These are phyloP conservation scores for Gymnopithys bicolor DNA, from an alignment of 2,797 vertebrate species.

Conservation along the genomic window DNA sequence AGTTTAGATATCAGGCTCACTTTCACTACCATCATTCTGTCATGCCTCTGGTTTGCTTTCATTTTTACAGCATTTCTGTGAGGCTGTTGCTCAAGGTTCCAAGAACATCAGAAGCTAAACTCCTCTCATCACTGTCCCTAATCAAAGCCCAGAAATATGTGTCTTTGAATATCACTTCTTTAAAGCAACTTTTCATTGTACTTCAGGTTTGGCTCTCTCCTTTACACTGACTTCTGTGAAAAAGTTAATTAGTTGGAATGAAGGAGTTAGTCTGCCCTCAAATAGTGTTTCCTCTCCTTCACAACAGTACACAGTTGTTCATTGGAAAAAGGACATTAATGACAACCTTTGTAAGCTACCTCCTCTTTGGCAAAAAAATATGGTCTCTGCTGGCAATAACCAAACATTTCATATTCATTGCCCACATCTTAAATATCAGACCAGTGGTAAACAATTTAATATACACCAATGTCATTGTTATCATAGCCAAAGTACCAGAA, in stretches of 20 bases:
- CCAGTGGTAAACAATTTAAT: not conserved
- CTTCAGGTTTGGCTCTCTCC: not conserved
- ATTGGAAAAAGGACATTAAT: not conserved
- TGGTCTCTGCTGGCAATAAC: not conserved
- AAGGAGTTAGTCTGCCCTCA: not conserved
- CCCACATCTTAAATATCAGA: not conserved
- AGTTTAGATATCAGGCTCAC: not conserved
- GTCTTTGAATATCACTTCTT: not conserved
- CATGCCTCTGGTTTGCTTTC: not conserved
- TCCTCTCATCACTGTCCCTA: not conserved
- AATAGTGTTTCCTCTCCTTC: not conserved
- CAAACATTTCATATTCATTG: not conserved
- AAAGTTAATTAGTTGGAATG: not conserved
- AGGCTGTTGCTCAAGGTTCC: not conserved
- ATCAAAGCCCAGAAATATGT: fast-evolving
- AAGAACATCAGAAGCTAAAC: not conserved
- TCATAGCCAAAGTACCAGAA: not conserved
- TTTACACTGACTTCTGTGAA: not conserved
- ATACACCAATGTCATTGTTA: not conserved
- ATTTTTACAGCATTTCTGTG: not conserved
- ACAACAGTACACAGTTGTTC: not conserved
- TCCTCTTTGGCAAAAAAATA: not conserved
- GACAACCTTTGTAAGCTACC: not conserved
- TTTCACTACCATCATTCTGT: not conserved
- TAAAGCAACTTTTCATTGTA: not conserved